phyloP scores from a whole-genome alignment of 2,888 invertebrate species.

The Cryptophagus acutangulus region DNA sequence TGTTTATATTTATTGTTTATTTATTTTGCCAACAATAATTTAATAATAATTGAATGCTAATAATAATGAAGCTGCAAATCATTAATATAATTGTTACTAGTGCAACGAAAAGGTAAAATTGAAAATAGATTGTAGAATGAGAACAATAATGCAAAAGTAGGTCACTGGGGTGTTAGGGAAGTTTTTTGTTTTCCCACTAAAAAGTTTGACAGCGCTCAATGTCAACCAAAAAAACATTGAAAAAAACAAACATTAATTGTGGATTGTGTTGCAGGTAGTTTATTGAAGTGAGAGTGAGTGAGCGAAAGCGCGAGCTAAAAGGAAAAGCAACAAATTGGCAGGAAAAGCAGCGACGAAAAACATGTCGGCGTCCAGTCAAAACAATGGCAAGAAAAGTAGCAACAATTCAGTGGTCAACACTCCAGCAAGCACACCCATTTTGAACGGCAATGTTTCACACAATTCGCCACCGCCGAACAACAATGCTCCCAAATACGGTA shows the following conservation, averaged over 20 bases:
- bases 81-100: too few species aligned
- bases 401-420: slow-evolving; percentile 43
- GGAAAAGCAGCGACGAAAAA: neutral
- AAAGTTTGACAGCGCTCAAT: neutral
- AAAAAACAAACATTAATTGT: too few species aligned
- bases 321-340: neutral
- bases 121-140: too few species aligned
- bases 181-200: slow-evolving; percentile 1
- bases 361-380: slow-evolving; percentile 29
- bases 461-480: slow-evolving; percentile 45
- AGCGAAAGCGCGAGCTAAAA: too few species aligned
- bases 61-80: too few species aligned
- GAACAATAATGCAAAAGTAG: neutral
- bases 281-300: slow-evolving; percentile 15
- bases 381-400: slow-evolving; percentile 41
- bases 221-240: neutral
- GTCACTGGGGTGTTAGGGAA: neutral
- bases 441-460: slow-evolving; percentile 37
- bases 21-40: neutral
- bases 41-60: too few species aligned
- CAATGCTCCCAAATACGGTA: slow-evolving; percentile 53
- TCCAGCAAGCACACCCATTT: slow-evolving; percentile 45
- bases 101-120: too few species aligned
- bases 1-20: neutral
- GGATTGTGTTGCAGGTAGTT: slow-evolving; percentile 25